phyloP scores from a whole-genome alignment of 2,888 invertebrate species.

The Napeogenes inachia region DNA sequence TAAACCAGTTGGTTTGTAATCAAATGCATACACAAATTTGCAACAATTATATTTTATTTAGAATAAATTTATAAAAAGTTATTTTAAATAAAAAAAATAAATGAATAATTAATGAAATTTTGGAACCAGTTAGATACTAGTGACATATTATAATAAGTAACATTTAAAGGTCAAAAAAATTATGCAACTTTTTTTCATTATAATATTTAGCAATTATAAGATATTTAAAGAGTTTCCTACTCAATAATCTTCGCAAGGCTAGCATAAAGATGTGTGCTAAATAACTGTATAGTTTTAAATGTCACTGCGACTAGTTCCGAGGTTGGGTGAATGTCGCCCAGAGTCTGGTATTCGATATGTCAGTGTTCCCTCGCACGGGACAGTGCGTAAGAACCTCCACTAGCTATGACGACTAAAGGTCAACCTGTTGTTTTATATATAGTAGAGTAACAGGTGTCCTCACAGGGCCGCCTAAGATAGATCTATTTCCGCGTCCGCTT shows the following conservation, averaged over 20 bases:
- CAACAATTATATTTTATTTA: too few species aligned
- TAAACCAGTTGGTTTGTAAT: too few species aligned
- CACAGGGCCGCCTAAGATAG: constrained; percentile 62
- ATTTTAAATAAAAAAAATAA: not conserved
- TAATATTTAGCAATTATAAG: constrained; percentile 9
- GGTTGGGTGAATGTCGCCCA: constrained; percentile 31
- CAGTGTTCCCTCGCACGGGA: constrained; percentile 19
- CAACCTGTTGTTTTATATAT: constrained; percentile 57
- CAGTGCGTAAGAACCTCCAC: constrained; percentile 33
- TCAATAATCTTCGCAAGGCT: constrained; percentile 15
- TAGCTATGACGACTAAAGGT: constrained; percentile 47
- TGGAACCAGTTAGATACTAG: not conserved
- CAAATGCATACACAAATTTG: too few species aligned
- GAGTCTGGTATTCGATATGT: constrained; percentile 29
- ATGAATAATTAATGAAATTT: too few species aligned
- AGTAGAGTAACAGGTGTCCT: constrained; percentile 59
- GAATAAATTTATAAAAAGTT: not conserved
- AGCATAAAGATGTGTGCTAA: constrained; percentile 31
- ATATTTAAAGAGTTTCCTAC: constrained; percentile 23
- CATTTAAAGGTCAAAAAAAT: constrained; percentile 4
- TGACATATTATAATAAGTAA: constrained; percentile 1
- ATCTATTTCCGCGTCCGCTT: constrained; percentile 67
- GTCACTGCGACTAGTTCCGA: constrained; percentile 39
- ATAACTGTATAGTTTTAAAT: constrained; percentile 50
- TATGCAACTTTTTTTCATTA: not conserved